Percentiles rank a stretch among this genome's conserved stretches.
Conservation (phyloP, 2,888 invertebrate species). For the Himalopsyche kuldschensis region DNA sequence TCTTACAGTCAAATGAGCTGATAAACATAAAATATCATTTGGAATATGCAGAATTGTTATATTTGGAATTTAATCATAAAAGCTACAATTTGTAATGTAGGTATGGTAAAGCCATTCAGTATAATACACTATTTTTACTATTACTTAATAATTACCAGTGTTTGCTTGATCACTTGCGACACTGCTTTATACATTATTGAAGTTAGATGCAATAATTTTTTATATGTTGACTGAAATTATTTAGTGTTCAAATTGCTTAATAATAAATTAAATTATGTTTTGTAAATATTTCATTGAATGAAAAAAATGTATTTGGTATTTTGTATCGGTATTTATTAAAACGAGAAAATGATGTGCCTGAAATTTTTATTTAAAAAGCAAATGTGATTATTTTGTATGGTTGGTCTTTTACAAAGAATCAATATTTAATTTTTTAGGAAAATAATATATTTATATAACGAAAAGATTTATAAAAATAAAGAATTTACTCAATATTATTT, state of each 20-base stretch:
- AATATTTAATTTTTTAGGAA: constrained; percentile 17
- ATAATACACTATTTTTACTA: background rate
- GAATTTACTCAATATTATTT: constrained; percentile 4
- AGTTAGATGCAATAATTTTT: background rate
- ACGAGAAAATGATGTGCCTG: constrained; percentile 25
- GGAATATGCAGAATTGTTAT: background rate
- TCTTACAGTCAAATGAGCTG: no score
- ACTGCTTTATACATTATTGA: background rate
- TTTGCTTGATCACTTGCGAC: background rate
- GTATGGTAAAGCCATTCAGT: background rate
- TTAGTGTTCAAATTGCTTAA: background rate
- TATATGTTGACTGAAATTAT: background rate
- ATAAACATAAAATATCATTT: no score
- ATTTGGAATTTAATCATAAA: background rate
- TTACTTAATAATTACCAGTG: background rate
- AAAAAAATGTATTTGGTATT: background rate
- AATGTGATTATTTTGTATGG: constrained; percentile 22
- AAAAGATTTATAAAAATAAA: constrained; percentile 14
- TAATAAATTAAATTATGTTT: background rate
- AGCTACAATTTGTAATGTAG: background rate
- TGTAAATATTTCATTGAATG: background rate
- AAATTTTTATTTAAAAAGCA: constrained; percentile 21
- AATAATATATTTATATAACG: constrained; percentile 25
- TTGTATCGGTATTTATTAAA: constrained; percentile 11
- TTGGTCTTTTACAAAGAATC: constrained; percentile 7